Base-by-base conservation (phyloP, 2,797 vertebrate genomes). In the Siniperca scherzeri region DNA sequence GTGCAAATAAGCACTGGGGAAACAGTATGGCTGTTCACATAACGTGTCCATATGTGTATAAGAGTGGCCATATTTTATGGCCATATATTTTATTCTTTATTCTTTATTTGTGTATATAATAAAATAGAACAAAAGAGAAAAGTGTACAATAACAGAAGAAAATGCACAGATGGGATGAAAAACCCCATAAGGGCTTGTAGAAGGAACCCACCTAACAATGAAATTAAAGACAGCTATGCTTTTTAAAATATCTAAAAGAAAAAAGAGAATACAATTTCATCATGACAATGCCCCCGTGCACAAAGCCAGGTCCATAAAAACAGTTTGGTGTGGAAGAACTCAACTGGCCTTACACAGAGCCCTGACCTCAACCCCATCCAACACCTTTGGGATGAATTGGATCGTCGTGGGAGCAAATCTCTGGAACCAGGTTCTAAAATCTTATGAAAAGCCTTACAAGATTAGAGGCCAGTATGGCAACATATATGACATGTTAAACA, bases 21-120 rank as follows among this genome's bases (percentile, higher is more conserved):
- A 88, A 88, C 80, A 83, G 64, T 68, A 22, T 16, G 66, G 55
- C 69, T 59, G 46, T 84, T 88, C 79, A 88, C 5, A 53, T 69
- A 72, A 38, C 10, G 16, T 68, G 40, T 36, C n/a, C 8, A 6
- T 46, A 52, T 72, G 57, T 71, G 53, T 62, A 19, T 46, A 10
- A 74, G 69, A 16, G 77, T 36, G 52, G 38, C 72, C 69, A 30
- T 66, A 85, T 27, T 36, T 70, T 48, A 79, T 75, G 56, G 30
- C 30, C 79, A 56, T 77, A 72, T 64, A 12, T 36, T 36, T 36
- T 36, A 36, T 36, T 36, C 30, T 36, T 36, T 36, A 36, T 36
- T 36, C 36, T 36, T 36, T 36, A 36, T 7, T 36, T 36, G 36
- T 7, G 5, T 7, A 30, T 30, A 30, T 3, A 30, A 30, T 30